These are phyloP conservation scores for Xiphorhynchus elegans DNA, from an alignment of 2,113 vertebrate species.

Conservation along the genomic window DNA sequence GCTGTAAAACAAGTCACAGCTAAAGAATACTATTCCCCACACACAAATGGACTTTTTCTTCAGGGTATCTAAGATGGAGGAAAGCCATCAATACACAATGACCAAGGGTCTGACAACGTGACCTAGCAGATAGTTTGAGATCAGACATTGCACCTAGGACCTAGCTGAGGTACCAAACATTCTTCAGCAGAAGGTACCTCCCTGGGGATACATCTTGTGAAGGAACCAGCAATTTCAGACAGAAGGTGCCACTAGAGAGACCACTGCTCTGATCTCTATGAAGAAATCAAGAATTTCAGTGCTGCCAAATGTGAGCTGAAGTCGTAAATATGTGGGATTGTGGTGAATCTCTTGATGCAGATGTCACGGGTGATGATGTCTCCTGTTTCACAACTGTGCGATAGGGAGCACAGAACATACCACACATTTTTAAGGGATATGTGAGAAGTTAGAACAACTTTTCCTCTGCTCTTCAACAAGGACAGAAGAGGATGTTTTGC, in stretches of 20 bases:
- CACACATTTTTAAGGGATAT: not conserved
- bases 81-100: accelerated
- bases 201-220: not conserved
- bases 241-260: not conserved
- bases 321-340: accelerated
- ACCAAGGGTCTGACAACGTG: accelerated
- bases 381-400: not conserved
- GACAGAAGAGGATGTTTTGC: not conserved
- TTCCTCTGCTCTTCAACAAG: not conserved
- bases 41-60: not conserved
- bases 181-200: not conserved
- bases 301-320: not conserved
- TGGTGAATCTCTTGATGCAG: not conserved
- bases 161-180: too few relatives aligned
- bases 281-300: not conserved
- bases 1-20: not conserved
- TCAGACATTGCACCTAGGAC: not conserved
- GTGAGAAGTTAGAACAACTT: not conserved
- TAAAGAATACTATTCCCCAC: not conserved
- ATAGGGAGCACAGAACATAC: not conserved
- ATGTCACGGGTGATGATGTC: not conserved
- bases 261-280: not conserved
- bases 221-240: not conserved
- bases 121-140: not conserved
- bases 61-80: not conserved